Percentiles rank a stretch among this genome's conserved stretches.
Evolutionary conservation across 2,113 vertebrate genomes (phyloP).

Genomic region (Stercorarius parasiticus): DNA sequence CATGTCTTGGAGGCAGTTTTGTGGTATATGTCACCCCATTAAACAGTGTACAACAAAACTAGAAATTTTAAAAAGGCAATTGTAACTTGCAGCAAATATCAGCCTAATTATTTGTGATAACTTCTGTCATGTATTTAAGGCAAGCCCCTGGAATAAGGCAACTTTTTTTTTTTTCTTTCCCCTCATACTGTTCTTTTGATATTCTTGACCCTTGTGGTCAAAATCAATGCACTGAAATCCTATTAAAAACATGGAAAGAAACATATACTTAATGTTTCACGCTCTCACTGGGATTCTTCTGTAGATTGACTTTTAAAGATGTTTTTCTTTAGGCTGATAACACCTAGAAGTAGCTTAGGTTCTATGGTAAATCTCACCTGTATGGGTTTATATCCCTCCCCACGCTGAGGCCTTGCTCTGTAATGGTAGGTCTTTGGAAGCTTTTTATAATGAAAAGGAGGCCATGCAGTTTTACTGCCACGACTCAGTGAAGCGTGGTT

Average conservation of each 20-base stretch:
- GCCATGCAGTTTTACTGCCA: background rate
- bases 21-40: conserved; percentile 52
- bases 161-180: background rate
- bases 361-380: background rate
- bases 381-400: background rate
- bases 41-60: conserved; percentile 33
- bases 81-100: conserved; percentile 73
- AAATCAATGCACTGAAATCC: conserved; percentile 1
- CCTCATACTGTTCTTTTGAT: conserved; percentile 17
- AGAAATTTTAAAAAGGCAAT: conserved; percentile 69
- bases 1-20: background rate
- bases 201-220: background rate
- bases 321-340: background rate
- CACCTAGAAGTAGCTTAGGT: background rate
- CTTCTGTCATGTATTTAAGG: conserved; percentile 75
- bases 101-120: conserved; percentile 81
- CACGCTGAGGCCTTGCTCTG: background rate
- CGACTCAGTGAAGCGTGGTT: background rate
- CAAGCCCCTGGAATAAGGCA: conserved; percentile 55
- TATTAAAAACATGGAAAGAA: background rate
- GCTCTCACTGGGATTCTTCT: background rate
- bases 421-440: background rate
- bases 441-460: background rate
- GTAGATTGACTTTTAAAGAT: background rate
- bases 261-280: background rate